Evolutionary conservation across 1,140 invertebrate species (phyloP).

Genomic region (Drosophila nigrodunni): DNA sequence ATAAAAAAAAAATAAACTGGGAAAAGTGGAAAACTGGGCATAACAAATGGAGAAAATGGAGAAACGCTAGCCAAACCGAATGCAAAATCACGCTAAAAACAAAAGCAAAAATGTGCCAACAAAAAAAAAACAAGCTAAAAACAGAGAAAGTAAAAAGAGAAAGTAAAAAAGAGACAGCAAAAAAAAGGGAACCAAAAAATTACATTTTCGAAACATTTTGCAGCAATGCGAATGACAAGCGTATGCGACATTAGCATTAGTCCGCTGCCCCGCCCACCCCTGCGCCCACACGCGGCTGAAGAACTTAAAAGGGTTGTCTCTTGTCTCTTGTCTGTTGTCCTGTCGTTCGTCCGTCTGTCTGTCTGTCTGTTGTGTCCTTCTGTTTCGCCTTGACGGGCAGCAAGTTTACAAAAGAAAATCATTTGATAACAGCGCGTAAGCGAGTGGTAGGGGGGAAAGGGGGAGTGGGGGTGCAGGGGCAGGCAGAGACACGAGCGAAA

Average conservation of each 20-base stretch:
- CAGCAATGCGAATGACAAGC: constrained; percentile 37
- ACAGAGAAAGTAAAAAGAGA: constrained; percentile 1
- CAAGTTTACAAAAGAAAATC: constrained; percentile 71
- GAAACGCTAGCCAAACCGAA: constrained; percentile 29
- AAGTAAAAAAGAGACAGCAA: background rate
- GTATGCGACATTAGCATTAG: constrained; percentile 50
- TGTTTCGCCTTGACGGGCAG: constrained; percentile 59
- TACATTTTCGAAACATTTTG: constrained; percentile 11
- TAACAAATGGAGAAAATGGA: constrained; percentile 9
- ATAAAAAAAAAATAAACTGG: constrained; percentile 6
- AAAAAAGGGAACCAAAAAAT: background rate
- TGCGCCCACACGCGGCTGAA: background rate
- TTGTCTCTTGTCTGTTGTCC: constrained; percentile 21
- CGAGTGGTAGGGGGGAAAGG: background rate
- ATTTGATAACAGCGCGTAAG: constrained; percentile 58
- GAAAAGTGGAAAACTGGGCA: background rate
- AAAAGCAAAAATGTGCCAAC: constrained; percentile 10
- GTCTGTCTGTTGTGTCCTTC: constrained; percentile 51
- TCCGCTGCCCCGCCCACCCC: constrained; percentile 2
- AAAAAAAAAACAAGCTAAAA: constrained; percentile 32
- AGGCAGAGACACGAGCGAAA: background rate
- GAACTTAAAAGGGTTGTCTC: constrained; percentile 44
- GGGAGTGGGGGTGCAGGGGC: background rate
- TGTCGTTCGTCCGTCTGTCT: constrained; percentile 5
- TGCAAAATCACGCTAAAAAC: constrained; percentile 47